phyloP scores from a whole-genome alignment of 2,113 vertebrate genomes.

The Strix aluco region DNA sequence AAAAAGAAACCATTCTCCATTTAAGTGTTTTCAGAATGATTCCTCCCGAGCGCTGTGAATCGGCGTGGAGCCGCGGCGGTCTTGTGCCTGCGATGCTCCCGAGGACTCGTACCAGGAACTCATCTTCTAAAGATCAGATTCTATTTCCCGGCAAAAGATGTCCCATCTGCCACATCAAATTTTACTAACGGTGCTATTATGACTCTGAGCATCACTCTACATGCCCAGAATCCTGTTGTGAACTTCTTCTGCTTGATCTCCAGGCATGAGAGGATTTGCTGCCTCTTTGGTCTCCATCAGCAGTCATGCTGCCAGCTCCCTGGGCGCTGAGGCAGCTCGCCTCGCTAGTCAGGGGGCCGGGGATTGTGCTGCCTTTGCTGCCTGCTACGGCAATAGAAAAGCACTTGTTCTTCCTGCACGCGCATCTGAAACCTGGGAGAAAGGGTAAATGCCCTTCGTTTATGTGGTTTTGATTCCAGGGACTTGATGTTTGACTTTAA shows the following conservation, averaged over 20 bases:
- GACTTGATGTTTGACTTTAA: background rate
- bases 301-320: background rate
- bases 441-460: background rate
- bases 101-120: background rate
- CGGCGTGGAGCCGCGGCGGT: fast-evolving
- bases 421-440: background rate
- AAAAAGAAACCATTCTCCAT: background rate
- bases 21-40: background rate
- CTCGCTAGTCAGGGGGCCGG: background rate
- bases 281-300: background rate
- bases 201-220: background rate
- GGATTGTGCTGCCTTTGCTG: background rate
- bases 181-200: background rate
- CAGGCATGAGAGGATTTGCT: background rate
- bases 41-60: background rate
- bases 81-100: background rate
- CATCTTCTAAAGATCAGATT: background rate
- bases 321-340: fast-evolving
- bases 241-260: background rate
- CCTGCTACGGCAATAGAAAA: background rate
- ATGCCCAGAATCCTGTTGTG: background rate
- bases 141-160: background rate
- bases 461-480: background rate
- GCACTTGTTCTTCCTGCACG: background rate
- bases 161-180: background rate